Evolutionary conservation across 2,797 vertebrate species (phyloP).

Genomic region (Eulemur albifrons): DNA sequence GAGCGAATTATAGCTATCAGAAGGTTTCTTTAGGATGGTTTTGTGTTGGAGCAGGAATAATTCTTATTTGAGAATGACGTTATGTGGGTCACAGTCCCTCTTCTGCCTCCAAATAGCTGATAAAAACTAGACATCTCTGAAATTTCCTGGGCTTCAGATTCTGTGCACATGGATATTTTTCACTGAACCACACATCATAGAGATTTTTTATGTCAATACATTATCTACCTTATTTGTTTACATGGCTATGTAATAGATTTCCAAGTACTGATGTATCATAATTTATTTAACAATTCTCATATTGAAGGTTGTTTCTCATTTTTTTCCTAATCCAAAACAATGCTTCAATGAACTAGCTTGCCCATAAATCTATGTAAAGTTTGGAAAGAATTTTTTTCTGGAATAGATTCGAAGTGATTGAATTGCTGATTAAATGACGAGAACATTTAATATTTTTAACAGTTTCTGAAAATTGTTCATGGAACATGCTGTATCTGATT

Average conservation of each 20-base stretch:
- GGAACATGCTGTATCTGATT: not conserved
- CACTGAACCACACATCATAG: not conserved
- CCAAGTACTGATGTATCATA: not conserved
- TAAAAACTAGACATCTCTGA: not conserved
- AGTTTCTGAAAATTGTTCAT: slow-evolving; percentile 9
- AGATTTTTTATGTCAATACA: not conserved
- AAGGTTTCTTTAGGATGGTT: not conserved
- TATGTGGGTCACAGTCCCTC: not conserved
- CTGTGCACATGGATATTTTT: not conserved
- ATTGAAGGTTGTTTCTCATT: not conserved
- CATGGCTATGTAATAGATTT: not conserved
- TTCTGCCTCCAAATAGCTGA: not conserved
- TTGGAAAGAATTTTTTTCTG: not conserved
- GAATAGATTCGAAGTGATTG: not conserved
- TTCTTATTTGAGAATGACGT: not conserved
- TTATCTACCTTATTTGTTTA: not conserved
- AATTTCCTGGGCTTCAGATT: not conserved
- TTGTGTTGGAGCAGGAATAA: not conserved
- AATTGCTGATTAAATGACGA: not conserved
- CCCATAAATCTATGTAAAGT: not conserved
- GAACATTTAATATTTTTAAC: not conserved
- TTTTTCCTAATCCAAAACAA: not conserved
- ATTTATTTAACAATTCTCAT: slow-evolving; percentile 27
- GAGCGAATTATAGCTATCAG: not conserved
- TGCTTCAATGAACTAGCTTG: not conserved